Evolutionary conservation across 1,140 invertebrate genomes (phyloP), one percentile per base, ranked within the genome.

Genomic region (Rhopalosiphum maidis): DNA sequence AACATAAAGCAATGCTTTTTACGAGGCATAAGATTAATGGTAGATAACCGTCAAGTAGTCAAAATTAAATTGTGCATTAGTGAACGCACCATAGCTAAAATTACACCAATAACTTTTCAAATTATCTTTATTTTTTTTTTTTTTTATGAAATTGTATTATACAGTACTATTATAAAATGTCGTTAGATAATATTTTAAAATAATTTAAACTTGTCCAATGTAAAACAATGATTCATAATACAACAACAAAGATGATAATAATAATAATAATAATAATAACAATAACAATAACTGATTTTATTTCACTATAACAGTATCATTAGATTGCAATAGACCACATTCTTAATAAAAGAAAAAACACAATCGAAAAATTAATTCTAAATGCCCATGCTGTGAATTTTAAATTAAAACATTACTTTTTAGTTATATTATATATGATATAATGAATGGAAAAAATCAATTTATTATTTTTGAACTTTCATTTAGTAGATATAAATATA

Each of bases 141-240:
- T 68, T n/a, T n/a, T 18, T n/a, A 68, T 68, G 77, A 83, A 83
- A 41, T 41, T 83, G 6, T 35, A 41, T 83, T 5, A 7, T 22
- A 83, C 1, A 41, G 35, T 41, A 46, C 41, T 86, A 46, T 86
- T 86, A 11, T 86, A 86, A 0, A 86, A 86, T 43, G 7, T 86
- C 11, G 23, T 86, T 86, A 43, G 83, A 46, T 86, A 86, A 86
- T 46, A 6, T 86, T 43, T 86, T 46, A 25, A 86, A 86, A 43
- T 86, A 86, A 86, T 86, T 86, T 43, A 86, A 25, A 86, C 37
- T 3, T 86, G 23, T 41, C 41, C 41, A 25, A 86, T 43, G 83
- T 86, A 86, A 86, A 86, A 86, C 83, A 86, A 86, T 86, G 83
- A 86, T 43, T 86, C 22, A 86, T 43, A 86, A 86, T 18, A 77